Conservation (phyloP, 2,888 invertebrate species). For the Lacanobia oleracea region DNA sequence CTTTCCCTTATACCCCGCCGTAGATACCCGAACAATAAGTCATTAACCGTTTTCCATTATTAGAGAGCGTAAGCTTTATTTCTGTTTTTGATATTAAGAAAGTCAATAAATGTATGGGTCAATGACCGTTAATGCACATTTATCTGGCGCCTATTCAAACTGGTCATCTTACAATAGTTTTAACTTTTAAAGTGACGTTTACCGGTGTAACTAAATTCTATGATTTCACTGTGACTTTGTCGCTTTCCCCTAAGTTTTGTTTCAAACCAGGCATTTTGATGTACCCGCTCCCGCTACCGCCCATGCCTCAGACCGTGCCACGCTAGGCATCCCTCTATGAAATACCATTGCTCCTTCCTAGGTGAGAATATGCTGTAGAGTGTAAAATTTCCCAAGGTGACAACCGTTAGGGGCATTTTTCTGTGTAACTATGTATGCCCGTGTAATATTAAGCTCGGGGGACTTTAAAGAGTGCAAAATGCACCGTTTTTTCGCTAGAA, state of each 20-base stretch:
- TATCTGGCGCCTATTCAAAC: no score
- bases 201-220: not conserved
- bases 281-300: conserved; percentile 28
- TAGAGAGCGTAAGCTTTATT: no score
- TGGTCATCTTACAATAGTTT: no score
- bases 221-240: not conserved
- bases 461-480: conserved; percentile 68
- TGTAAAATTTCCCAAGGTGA: conserved; percentile 83
- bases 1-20: no score
- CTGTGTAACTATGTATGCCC: conserved; percentile 76
- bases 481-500: conserved; percentile 60
- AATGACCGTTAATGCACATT: no score
- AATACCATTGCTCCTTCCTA: conserved; percentile 78
- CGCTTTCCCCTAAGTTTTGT: no score
- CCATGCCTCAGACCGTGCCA: conserved; percentile 12
- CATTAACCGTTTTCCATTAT: no score
- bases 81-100: no score
- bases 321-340: conserved; percentile 80
- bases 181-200: not conserved
- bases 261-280: not conserved
- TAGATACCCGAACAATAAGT: no score
- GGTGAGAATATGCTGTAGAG: conserved; percentile 83
- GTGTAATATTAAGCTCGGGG: conserved; percentile 71
- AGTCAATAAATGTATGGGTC: no score
- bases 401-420: conserved; percentile 78